Percentiles rank a stretch among this genome's conserved stretches.
phyloP scores from a whole-genome alignment of 2,888 invertebrate genomes.

The Theristus sp. region DNA sequence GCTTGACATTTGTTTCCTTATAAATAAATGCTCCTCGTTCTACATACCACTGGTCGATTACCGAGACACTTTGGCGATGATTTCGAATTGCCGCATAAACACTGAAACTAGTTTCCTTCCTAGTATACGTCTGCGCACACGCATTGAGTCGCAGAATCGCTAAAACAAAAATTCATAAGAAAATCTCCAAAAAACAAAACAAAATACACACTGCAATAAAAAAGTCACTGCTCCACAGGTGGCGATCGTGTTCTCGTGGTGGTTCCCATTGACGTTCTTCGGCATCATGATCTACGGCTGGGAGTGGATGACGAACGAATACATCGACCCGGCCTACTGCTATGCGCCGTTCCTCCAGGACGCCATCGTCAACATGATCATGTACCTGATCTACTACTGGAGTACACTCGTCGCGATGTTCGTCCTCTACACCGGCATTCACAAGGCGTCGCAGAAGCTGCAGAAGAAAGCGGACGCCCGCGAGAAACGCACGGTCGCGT shows the following conservation, averaged over 20 bases:
- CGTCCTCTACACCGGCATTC: slow-evolving; percentile 19
- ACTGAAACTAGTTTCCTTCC: too few species aligned
- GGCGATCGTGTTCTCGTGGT: slow-evolving; percentile 23
- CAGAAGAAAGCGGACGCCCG: slow-evolving; percentile 4
- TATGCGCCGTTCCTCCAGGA: slow-evolving; percentile 7
- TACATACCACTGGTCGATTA: too few species aligned
- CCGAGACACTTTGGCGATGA: too few species aligned
- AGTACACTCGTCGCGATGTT: slow-evolving; percentile 26
- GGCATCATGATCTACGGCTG: slow-evolving; percentile 28
- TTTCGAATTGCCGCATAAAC: too few species aligned
- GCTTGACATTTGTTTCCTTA: too few species aligned
- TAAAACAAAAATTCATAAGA: too few species aligned
- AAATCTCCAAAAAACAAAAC: too few species aligned
- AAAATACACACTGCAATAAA: too few species aligned
- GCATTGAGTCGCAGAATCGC: too few species aligned
- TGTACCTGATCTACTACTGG: slow-evolving; percentile 29
- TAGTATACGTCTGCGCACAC: too few species aligned
- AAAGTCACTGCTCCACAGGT: slow-evolving; percentile 9
- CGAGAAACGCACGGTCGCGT: background rate
- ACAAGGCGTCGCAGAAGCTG: slow-evolving; percentile 7
- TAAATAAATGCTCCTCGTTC: too few species aligned
- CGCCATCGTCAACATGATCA: slow-evolving; percentile 25
- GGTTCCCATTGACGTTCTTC: slow-evolving; percentile 23
- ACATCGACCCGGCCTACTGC: background rate
- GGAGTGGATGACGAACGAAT: slow-evolving; percentile 24